These are phyloP conservation scores for Nyctibius bracteatus DNA, from an alignment of 2,113 vertebrate species.

Conservation along the genomic window DNA sequence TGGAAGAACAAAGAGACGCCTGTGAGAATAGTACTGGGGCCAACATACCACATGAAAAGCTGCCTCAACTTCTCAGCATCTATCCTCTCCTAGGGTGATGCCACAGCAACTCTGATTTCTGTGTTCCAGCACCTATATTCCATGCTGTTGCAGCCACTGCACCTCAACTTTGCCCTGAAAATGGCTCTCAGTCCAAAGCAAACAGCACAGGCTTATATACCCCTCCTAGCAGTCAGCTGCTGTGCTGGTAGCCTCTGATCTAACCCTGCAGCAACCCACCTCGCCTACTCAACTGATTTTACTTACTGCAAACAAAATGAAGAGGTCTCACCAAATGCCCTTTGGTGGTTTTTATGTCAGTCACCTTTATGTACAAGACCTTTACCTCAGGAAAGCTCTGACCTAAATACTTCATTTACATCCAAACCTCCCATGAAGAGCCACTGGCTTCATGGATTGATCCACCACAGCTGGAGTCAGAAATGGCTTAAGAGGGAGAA, in stretches of 20 bases:
- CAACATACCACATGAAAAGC: not conserved
- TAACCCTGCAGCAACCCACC: not conserved
- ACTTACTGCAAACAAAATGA: fast-evolving
- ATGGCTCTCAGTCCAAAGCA: not conserved
- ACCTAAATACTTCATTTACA: not conserved
- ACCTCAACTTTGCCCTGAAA: not conserved
- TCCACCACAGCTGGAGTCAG: not conserved
- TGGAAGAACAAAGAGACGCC: slow-evolving; percentile 30
- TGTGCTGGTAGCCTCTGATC: not conserved
- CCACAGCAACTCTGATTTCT: not conserved
- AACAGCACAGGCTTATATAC: not conserved
- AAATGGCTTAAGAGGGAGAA: not conserved
- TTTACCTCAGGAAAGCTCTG: not conserved
- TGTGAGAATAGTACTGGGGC: not conserved
- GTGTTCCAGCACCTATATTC: not conserved
- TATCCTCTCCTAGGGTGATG: not conserved
- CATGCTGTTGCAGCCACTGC: not conserved
- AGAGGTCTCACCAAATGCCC: not conserved
- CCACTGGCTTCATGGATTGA: not conserved
- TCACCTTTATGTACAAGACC: not conserved
- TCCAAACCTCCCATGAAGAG: not conserved
- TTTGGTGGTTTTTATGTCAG: not conserved
- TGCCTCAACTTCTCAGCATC: not conserved
- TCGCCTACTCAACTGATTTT: not conserved
- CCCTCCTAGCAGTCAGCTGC: not conserved